Evolutionary conservation across 1,140 invertebrate genomes (phyloP).

Genomic region (Asobara japonica): DNA sequence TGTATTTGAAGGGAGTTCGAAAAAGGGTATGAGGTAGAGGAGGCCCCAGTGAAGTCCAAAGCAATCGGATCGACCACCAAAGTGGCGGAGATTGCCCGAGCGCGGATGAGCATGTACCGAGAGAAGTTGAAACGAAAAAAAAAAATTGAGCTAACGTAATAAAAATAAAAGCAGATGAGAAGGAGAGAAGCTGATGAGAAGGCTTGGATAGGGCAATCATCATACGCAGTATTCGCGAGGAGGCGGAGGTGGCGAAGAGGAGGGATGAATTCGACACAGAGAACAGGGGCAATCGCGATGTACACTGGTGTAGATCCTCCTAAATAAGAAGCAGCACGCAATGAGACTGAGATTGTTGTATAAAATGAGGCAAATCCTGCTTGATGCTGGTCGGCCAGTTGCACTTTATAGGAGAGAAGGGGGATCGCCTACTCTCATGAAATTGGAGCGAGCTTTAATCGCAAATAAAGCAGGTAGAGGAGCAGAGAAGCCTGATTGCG

Average conservation of each 20-base stretch:
- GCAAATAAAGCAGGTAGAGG: constrained; percentile 54
- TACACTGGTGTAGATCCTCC: background rate
- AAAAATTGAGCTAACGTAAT: constrained; percentile 8
- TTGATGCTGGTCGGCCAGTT: constrained; percentile 31
- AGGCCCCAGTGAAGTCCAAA: constrained; percentile 8
- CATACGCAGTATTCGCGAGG: constrained; percentile 20
- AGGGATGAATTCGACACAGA: constrained; percentile 15
- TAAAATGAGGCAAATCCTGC: constrained; percentile 34
- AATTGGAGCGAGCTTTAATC: constrained; percentile 42
- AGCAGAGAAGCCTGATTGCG: constrained; percentile 53
- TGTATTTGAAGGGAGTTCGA: constrained; percentile 25
- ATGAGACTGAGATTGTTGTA: constrained; percentile 36
- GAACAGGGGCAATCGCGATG: background rate
- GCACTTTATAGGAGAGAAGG: constrained; percentile 24
- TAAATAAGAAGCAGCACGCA: constrained; percentile 37
- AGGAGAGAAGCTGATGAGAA: constrained; percentile 20
- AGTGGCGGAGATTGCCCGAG: constrained; percentile 42
- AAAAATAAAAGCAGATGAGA: constrained; percentile 8
- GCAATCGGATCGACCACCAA: constrained; percentile 49
- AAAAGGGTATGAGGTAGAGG: background rate
- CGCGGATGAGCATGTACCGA: constrained; percentile 31
- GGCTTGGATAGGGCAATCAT: constrained; percentile 24
- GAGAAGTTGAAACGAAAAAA: constrained; percentile 25
- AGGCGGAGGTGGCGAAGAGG: constrained; percentile 2
- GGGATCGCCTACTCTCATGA: constrained; percentile 33